Conservation (phyloP, 2,113 vertebrate genomes). For the Chaetura pelagica region DNA sequence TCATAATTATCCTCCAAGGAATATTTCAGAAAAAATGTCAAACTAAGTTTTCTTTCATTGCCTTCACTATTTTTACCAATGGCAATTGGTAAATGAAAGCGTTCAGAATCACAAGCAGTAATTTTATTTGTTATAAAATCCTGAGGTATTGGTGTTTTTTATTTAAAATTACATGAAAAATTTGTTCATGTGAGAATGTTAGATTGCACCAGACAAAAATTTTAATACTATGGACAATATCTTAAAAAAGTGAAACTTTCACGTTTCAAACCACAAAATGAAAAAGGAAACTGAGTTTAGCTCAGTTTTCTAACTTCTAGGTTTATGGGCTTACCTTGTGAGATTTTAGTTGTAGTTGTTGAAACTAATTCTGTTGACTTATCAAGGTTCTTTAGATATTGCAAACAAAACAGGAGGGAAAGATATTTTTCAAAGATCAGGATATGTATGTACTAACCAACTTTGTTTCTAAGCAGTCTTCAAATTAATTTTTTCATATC, state of each 20-base stretch:
- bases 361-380: not conserved
- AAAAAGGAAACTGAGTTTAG: not conserved
- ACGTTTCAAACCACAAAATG: not conserved
- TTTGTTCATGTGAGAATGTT: not conserved
- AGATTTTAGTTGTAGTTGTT: not conserved
- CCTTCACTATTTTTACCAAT: not conserved
- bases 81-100: not conserved
- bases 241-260: not conserved
- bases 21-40: not conserved
- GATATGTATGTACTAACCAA: not conserved
- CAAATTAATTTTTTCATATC: not conserved
- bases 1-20: not conserved
- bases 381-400: accelerated
- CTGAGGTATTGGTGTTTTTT: not conserved
- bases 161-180: not conserved
- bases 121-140: not conserved
- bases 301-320: not conserved
- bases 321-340: not conserved
- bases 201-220: not conserved
- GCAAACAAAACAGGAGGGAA: not conserved
- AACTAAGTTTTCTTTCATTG: not conserved
- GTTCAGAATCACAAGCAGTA: not conserved
- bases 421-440: not conserved
- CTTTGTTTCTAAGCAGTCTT: not conserved
- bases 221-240: not conserved